Evolutionary conservation across 2,797 vertebrate genomes (phyloP), one percentile per base, ranked within the genome.

Genomic region (Oryzias sinensis): DNA sequence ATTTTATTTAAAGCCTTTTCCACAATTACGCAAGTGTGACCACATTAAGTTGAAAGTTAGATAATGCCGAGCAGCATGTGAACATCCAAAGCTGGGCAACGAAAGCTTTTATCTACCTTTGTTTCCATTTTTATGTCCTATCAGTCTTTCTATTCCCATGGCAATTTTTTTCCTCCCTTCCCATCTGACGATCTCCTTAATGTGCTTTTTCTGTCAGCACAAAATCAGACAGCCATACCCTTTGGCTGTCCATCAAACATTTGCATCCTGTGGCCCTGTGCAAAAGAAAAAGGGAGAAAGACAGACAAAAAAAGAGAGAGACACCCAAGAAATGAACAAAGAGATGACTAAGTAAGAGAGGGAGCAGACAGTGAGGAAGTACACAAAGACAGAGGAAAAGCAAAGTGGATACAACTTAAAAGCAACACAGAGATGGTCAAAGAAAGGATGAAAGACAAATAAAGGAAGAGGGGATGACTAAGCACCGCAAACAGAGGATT

Each of bases 211-310:
- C 62, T 73, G 70, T 17, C 48, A 73, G 76, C 70, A 58, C 65
- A 72, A 79, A 83, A 84, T 56, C 22, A 57, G 72, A 70, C 37
- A 15, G 66, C 72, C 63, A 50, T 56, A 62, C 15, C 47, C 63
- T 59, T 64, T 57, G 33, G 76, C 72, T 49, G 11, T 44, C 76
- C 72, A 87, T 87, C 83, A 87, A 86, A 88, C 80, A 84, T 86
- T 84, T 81, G 83, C 77, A 74, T 77, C 61, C 56, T 62, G 74
- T 70, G 67, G 67, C 49, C 53, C 54, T 60, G 52, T 55, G 45
- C 54, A 66, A 72, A 73, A 65, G n/a, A n/a, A 33, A 33, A 69
- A 57, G 45, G 20, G 47, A 68, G 52, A 60, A 18, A 25, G 51
- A 43, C 44, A 17, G 52, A 61, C 47, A 53, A 51, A 52, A 18